A percentile compares a stretch with the other conserved stretches of the same genome.
phyloP scores from a whole-genome alignment of 2,797 vertebrate genomes.

The Okamejei kenojei region DNA sequence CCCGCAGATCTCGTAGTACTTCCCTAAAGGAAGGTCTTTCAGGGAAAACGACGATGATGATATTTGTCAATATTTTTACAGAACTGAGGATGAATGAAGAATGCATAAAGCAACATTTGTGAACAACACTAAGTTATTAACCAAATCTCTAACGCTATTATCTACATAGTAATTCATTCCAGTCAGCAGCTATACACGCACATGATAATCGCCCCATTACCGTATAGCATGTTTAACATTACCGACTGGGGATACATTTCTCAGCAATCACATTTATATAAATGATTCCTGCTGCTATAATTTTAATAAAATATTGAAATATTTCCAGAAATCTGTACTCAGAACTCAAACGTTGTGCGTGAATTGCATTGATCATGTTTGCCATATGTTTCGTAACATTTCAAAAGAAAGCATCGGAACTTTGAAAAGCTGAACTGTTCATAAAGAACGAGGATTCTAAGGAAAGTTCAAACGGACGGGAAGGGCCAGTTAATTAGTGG shows the following conservation, averaged over 20 bases:
- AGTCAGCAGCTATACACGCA: too few relatives aligned
- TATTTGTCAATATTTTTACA: background rate
- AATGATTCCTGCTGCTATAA: background rate
- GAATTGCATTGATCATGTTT: conserved; percentile 2
- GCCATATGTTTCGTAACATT: background rate
- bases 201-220: too few relatives aligned
- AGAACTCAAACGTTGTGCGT: background rate
- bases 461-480: background rate
- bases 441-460: background rate
- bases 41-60: background rate
- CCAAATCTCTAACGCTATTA: background rate
- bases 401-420: background rate
- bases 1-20: too few relatives aligned
- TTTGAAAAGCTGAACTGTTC: background rate
- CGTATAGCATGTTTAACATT: too few relatives aligned
- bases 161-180: too few relatives aligned
- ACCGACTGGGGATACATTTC: too few relatives aligned
- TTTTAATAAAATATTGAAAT: conserved; percentile 1
- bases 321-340: background rate
- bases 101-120: background rate
- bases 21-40: background rate
- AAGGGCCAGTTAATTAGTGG: background rate
- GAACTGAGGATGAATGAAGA: background rate
- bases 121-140: background rate
- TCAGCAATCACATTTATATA: background rate